Conservation (phyloP, 2,797 vertebrate genomes). For the Micropoecilia bifurca region DNA sequence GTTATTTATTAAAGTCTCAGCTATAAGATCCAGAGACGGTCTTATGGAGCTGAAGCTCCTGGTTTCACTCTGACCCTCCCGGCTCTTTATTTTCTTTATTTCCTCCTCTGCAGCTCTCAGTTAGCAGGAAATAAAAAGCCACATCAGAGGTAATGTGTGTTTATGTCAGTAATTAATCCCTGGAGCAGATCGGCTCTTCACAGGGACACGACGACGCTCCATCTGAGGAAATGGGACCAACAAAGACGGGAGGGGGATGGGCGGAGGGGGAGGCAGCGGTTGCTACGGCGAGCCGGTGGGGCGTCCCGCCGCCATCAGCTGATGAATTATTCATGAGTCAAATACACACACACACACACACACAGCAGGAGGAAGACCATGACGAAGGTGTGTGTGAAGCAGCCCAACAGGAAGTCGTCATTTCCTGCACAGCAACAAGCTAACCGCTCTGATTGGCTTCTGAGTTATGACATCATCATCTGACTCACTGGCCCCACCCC, state of each 20-base stretch:
- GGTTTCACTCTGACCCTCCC: neutral
- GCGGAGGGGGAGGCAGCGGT: neutral
- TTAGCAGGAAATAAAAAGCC: neutral
- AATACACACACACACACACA: neutral
- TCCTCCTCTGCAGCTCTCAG: neutral
- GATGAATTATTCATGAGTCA: neutral
- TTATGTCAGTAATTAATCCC: neutral
- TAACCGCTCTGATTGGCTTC: neutral
- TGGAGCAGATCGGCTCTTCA: neutral
- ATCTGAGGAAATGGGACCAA: neutral
- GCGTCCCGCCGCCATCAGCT: neutral
- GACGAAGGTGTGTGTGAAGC: neutral
- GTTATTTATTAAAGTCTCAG: too few species aligned
- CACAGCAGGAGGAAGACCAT: neutral
- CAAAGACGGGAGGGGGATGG: neutral
- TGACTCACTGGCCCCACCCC: neutral
- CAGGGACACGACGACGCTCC: neutral
- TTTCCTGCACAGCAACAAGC: neutral
- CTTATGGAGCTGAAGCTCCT: neutral
- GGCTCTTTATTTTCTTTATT: neutral
- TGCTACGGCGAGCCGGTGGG: neutral
- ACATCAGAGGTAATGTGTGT: neutral
- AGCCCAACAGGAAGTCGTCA: neutral
- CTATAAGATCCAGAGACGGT: too few species aligned
- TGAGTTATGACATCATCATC: neutral